Evolutionary conservation across 1,140 invertebrate species (phyloP).

Genomic region (Polypedilum vanderplanki): DNA sequence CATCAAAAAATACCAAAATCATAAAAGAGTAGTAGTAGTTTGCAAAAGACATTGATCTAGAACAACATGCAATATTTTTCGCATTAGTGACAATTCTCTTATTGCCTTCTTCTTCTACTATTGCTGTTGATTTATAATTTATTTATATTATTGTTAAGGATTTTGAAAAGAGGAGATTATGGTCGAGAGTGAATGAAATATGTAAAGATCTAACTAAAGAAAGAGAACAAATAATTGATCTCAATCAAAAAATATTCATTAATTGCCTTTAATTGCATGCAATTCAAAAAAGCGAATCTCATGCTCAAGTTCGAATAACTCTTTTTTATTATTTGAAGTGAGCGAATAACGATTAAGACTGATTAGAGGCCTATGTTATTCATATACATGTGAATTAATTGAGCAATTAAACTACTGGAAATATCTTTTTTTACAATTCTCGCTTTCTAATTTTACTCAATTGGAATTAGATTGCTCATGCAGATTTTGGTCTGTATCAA

Average conservation of each 20-base stretch:
- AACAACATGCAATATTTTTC: constrained; percentile 25
- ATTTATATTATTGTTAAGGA: constrained; percentile 28
- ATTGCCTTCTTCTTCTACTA: background rate
- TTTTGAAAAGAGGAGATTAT: background rate
- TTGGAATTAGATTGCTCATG: background rate
- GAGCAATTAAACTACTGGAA: constrained; percentile 15
- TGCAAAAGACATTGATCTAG: background rate
- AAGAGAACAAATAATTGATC: background rate
- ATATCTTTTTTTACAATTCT: background rate
- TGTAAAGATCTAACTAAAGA: background rate
- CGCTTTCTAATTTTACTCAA: no score
- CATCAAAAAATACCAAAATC: background rate
- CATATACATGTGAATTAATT: background rate
- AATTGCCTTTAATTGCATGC: constrained; percentile 13
- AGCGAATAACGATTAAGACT: background rate
- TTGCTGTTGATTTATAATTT: constrained; percentile 26
- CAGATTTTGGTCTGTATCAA: background rate
- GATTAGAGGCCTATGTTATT: background rate
- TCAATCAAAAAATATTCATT: background rate
- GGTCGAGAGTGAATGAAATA: constrained; percentile 10
- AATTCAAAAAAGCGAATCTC: background rate
- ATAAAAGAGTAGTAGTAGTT: no score
- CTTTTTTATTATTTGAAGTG: background rate
- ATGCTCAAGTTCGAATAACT: no score
- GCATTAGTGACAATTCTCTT: background rate